phyloP scores from a whole-genome alignment of 2,797 vertebrate species.

The Chelon labrosus region DNA sequence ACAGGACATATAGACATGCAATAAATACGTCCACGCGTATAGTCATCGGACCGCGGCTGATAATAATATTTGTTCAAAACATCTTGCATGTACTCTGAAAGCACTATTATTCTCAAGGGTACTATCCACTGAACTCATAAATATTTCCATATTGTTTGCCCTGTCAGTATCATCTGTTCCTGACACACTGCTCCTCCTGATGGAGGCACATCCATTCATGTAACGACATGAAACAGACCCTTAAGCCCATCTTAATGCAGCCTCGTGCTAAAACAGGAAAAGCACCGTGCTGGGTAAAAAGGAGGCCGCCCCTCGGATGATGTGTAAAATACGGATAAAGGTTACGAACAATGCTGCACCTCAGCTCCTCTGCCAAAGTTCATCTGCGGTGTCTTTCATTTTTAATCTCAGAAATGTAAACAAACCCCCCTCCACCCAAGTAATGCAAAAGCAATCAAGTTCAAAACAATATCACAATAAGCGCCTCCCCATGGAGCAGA shows the following conservation, averaged over 20 bases:
- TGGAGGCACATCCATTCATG: constrained; percentile 40
- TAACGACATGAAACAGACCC: constrained; percentile 40
- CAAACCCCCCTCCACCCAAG: no score
- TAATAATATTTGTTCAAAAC: not conserved
- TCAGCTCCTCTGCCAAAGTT: not conserved
- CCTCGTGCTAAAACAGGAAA: constrained; percentile 23
- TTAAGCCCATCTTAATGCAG: constrained; percentile 31
- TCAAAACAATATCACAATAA: not conserved
- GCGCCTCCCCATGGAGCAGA: not conserved
- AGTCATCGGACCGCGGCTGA: not conserved
- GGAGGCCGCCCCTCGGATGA: not conserved
- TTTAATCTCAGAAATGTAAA: not conserved
- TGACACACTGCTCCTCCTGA: constrained; percentile 32
- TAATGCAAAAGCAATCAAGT: not conserved
- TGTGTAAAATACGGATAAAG: not conserved
- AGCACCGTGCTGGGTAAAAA: constrained; percentile 12
- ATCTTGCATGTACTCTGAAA: not conserved
- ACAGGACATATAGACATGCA: not conserved
- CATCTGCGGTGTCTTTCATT: not conserved
- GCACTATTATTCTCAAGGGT: not conserved
- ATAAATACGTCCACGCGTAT: not conserved
- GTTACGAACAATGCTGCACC: not conserved
- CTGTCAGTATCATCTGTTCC: constrained; percentile 37
- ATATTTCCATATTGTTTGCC: constrained; percentile 29
- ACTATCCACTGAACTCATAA: not conserved